Evolutionary conservation across 2,797 vertebrate genomes (phyloP).

Genomic region (Odontamblyopus lacepedii): DNA sequence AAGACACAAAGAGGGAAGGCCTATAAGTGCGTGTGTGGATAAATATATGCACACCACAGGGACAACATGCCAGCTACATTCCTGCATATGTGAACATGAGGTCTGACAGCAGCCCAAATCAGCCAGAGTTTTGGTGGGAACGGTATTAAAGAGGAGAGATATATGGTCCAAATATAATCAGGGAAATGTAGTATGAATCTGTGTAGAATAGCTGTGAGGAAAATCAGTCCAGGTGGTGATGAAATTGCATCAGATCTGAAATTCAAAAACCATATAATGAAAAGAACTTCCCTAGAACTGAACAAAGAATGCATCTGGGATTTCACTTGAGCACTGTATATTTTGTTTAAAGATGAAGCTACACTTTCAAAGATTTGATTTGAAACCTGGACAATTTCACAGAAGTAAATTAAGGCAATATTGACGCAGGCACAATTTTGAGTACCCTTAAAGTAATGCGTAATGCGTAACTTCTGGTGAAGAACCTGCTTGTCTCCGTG

Average conservation of each 20-base stretch:
- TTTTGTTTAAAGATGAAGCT: no score
- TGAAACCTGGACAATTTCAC: no score
- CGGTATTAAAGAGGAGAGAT: conserved; percentile 17
- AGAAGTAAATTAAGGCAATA: no score
- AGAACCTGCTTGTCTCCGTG: no score
- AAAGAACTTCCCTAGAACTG: neutral
- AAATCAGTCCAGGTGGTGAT: conserved; percentile 15
- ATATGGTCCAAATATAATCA: conserved; percentile 10
- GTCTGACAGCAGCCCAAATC: conserved; percentile 19
- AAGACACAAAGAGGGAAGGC: neutral
- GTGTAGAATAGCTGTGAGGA: conserved; percentile 7
- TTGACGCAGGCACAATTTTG: no score
- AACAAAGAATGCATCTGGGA: neutral
- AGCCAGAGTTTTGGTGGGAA: conserved; percentile 13
- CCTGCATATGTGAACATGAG: conserved; percentile 22
- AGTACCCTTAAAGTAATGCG: no score
- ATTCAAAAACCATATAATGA: neutral
- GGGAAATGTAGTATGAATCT: neutral
- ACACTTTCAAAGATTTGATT: no score
- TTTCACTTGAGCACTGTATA: neutral
- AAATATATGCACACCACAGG: conserved; percentile 19
- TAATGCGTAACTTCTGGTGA: no score
- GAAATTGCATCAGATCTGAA: neutral
- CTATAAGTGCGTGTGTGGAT: conserved; percentile 27
- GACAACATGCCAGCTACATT: conserved; percentile 31